Evolutionary conservation across 2,888 invertebrate genomes (phyloP).

Genomic region (Cryptops parisi): DNA sequence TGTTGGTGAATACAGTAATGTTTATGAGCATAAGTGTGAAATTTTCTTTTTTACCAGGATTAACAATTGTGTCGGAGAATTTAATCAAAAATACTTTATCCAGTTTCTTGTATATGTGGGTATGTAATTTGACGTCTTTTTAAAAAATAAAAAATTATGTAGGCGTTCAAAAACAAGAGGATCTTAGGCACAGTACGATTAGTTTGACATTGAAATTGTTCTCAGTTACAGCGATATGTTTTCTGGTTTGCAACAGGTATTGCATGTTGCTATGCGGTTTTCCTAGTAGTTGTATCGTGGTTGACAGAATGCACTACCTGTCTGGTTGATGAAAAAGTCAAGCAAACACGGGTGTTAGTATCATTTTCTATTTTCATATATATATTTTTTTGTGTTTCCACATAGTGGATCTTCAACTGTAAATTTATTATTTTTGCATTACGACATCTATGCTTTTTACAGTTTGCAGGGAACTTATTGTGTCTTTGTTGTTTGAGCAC

Average conservation of each 20-base stretch:
- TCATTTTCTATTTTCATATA: constrained; percentile 9
- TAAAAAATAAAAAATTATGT: background rate
- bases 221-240: too few species aligned
- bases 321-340: constrained; percentile 45
- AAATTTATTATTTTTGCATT: too few species aligned
- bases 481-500: too few species aligned
- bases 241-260: constrained; percentile 14
- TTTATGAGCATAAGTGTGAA: too few species aligned
- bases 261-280: constrained; percentile 42
- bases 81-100: constrained; percentile 81
- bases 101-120: constrained; percentile 73
- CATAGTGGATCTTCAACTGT: too few species aligned
- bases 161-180: too few species aligned
- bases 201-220: too few species aligned
- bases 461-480: too few species aligned
- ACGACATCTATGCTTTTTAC: too few species aligned
- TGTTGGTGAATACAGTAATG: too few species aligned
- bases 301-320: constrained; percentile 50
- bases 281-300: constrained; percentile 58
- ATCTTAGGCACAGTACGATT: too few species aligned
- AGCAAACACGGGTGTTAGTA: constrained; percentile 60
- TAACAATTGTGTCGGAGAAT: constrained; percentile 84
- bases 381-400: constrained; percentile 13
- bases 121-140: constrained; percentile 34
- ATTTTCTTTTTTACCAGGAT: constrained; percentile 43